Conservation (phyloP, 1,140 invertebrate species). For the Zaprionus lachaisei region DNA sequence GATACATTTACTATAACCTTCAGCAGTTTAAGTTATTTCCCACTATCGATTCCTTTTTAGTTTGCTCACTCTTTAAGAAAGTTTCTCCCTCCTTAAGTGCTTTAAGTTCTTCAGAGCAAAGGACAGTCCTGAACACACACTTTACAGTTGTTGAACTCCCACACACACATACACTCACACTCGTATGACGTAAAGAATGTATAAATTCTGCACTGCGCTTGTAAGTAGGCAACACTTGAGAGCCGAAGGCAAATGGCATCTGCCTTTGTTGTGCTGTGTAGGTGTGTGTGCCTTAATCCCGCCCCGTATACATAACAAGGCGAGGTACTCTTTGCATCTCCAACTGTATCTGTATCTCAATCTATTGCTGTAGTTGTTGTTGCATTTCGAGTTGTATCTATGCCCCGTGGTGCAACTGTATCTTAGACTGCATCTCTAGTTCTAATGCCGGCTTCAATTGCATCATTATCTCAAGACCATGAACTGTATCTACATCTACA, state of each 20-base stretch:
- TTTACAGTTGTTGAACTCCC: background rate
- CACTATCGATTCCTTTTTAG: background rate
- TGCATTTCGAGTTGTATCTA: too few species aligned
- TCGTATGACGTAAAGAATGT: background rate
- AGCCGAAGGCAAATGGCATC: constrained; percentile 15
- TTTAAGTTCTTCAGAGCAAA: background rate
- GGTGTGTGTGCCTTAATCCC: background rate
- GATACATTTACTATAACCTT: too few species aligned
- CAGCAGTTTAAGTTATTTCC: background rate
- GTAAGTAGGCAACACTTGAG: constrained; percentile 38
- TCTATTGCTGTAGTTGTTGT: too few species aligned
- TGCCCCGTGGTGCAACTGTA: too few species aligned
- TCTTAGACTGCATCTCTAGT: too few species aligned
- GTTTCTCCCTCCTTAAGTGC: background rate
- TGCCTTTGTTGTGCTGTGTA: constrained; percentile 10
- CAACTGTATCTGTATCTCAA: too few species aligned
- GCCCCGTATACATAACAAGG: constrained; percentile 7
- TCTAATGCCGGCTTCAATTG: too few species aligned
- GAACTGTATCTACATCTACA: too few species aligned
- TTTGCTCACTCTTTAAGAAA: background rate
- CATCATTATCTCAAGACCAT: too few species aligned
- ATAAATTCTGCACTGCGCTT: constrained; percentile 15
- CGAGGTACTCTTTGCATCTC: background rate
- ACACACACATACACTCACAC: background rate
- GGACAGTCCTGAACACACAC: background rate